Conservation (phyloP, 2,113 vertebrate genomes). For the Pantherophis guttatus region DNA sequence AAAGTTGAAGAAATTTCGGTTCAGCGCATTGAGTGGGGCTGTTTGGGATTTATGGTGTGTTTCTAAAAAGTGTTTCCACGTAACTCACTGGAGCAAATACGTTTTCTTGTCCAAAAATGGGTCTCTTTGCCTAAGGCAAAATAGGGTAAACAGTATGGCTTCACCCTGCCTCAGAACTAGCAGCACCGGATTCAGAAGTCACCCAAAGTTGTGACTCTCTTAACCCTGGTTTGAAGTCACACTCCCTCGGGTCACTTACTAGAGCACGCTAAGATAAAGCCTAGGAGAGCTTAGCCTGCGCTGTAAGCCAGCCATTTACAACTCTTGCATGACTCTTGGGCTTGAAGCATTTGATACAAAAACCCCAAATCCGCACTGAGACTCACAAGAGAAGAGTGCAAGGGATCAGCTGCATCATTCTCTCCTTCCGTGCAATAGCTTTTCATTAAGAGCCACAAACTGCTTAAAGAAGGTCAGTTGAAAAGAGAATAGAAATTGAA, state of each 20-base stretch:
- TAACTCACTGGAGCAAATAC: not conserved
- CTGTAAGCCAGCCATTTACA: not conserved
- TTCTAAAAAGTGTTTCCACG: too few species aligned
- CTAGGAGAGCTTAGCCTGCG: not conserved
- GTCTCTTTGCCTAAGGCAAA: not conserved
- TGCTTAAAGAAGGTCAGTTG: not conserved
- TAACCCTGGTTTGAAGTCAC: not conserved
- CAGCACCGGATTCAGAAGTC: not conserved
- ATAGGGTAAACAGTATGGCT: too few species aligned
- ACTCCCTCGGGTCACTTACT: not conserved
- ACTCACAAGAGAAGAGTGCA: not conserved
- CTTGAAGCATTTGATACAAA: not conserved
- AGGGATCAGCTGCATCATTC: not conserved
- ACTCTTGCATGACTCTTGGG: not conserved
- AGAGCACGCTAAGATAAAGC: not conserved
- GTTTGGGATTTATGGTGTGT: too few species aligned
- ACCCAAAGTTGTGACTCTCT: not conserved
- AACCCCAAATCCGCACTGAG: not conserved
- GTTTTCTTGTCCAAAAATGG: not conserved
- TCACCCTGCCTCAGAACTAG: too few species aligned
- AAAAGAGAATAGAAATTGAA: not conserved
- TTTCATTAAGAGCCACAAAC: not conserved
- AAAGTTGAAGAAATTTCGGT: too few species aligned
- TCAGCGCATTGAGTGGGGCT: too few species aligned
- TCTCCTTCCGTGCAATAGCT: not conserved